Evolutionary conservation across 1,140 invertebrate genomes (phyloP), one percentile per base, ranked within the genome.

Genomic region (Bicyclus anynana): DNA sequence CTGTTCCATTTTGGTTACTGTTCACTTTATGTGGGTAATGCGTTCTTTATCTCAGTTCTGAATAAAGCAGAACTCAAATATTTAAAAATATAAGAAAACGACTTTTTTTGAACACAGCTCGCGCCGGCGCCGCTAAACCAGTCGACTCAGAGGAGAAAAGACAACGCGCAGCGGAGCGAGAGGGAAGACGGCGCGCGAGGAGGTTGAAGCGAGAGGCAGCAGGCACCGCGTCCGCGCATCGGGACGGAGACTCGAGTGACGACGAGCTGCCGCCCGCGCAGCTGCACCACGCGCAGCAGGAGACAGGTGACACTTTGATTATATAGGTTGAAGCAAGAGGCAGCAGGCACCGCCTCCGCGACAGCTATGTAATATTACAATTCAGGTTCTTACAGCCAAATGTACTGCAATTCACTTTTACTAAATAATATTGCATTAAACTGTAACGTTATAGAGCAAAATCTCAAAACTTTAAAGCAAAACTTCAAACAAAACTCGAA

Each of bases 231-330:
- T 77, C 89, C n/a, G 90, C 91, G 27, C 97, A 98, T 78, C 92
- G 96, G 54, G 97, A 99, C 81, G 97, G 97, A 0, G 94, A 98
- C 92, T 98, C 97, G n/a, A 97, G 96, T 71, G 98, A 99, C 87
- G 97, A 99, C 80, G 97, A 99, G 89, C 94, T 98, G 73, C 94
- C 95, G 1, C 95, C 94, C 67, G 94, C 96, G 69, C 91, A 93
- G 67, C 89, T 92, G 51, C 91, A 92, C 50, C 94, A 93, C 78
- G 91, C 53, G 13, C 20, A 5, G 0, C 66, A 64, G 5, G 78
- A 84, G 63, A 65, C 66, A 53, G 76, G 80, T 83, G 29, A 1
- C 54, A 4, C n/a, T n/a, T n/a, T n/a, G n/a, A n/a, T n/a, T n/a
- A n/a, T n/a, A n/a, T n/a, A 89, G 96, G 64, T 53, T 83, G 47